A percentile compares a stretch with the other conserved stretches of the same genome.
These are phyloP conservation scores for Fistularia commersonii DNA, from an alignment of 2,797 vertebrate species.

Conservation along the genomic window DNA sequence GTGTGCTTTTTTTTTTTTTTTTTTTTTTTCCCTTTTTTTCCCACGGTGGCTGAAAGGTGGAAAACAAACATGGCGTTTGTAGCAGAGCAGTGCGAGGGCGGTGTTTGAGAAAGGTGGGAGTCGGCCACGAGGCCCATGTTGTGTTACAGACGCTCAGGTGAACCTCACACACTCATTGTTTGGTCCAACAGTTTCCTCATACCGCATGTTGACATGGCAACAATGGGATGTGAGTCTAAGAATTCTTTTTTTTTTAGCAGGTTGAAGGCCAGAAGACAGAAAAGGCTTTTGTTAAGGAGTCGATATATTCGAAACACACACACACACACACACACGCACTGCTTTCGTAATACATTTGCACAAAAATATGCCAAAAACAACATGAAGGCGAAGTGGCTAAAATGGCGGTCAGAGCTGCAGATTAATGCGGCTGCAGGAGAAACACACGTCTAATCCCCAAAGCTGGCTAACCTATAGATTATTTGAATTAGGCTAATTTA, in stretches of 20 bases:
- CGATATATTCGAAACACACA: background rate
- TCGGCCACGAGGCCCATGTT: background rate
- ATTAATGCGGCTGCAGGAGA: conserved; percentile 30
- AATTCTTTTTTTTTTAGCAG: background rate
- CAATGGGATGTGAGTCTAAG: background rate
- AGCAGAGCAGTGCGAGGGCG: background rate
- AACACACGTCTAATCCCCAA: conserved; percentile 36
- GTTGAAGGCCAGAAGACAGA: background rate
- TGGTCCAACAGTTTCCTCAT: conserved; percentile 3
- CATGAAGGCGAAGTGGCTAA: no score
- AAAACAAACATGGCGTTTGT: conserved; percentile 3
- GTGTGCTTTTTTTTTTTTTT: no score
- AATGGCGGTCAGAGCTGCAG: conserved; percentile 19
- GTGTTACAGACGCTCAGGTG: background rate
- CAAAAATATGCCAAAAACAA: no score
- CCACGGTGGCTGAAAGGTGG: background rate
- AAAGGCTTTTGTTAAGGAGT: background rate
- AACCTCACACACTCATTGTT: background rate
- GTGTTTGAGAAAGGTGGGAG: conserved; percentile 3
- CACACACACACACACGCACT: no score
- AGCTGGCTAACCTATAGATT: conserved; percentile 35
- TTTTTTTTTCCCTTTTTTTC: no score
- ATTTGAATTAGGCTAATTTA: conserved; percentile 15
- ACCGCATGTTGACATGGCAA: conserved; percentile 3
- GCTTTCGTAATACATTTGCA: no score